Base-by-base conservation (phyloP, 2,113 vertebrate genomes). In the Anas platyrhynchos region DNA sequence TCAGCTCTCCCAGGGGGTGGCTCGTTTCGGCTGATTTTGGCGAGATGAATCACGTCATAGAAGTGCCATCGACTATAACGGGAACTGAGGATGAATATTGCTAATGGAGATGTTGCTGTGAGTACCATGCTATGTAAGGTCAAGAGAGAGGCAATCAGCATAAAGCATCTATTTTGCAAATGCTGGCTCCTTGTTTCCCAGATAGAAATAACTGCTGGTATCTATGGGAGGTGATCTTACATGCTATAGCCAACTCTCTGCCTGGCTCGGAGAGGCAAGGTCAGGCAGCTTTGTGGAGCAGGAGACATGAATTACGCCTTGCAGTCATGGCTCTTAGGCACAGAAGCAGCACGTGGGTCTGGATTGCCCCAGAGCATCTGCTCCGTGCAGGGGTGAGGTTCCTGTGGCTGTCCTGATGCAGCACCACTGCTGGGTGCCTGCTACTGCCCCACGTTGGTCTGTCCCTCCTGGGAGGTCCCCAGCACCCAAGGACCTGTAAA, bases 1-100 rank as follows among this genome's bases (percentile, higher is more conserved):
- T 27, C 23, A 7, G 1, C 46, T 3, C 8, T 76, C 14, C 29
- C 65, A 52, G 69, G 0, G 0, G 36, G 22, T 27, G 32, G 36
- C 31, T 21, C 20, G 17, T 11, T 56, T 61, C 0, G 4, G 72
- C 29, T 68, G 3, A 17, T 54, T 48, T 26, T 27, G 54, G 38
- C 56, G 48, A 72, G 43, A 62, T 66, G 77, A 66, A 52, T 36
- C 61, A 25, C 3, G n/a, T 61, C 71, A 25, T 3, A 68, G 69
- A 58, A 71, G n/a, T 36, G 74, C 46, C 46, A 76, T 83, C 1
- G 3, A 73, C 59, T 34, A 18, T 5, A 5, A 29, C 16, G 76
- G 83, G 65, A 66, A 77, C 73, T 21, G 77, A 26, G 69, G 66
- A 16, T 71, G 85, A 48, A 22, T 25, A 12, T 13, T 43, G 65